Percentiles rank a stretch among this genome's conserved stretches.
These are phyloP conservation scores for Rhadina sibilatrix DNA, from an alignment of 2,113 vertebrate species.

Conservation along the genomic window DNA sequence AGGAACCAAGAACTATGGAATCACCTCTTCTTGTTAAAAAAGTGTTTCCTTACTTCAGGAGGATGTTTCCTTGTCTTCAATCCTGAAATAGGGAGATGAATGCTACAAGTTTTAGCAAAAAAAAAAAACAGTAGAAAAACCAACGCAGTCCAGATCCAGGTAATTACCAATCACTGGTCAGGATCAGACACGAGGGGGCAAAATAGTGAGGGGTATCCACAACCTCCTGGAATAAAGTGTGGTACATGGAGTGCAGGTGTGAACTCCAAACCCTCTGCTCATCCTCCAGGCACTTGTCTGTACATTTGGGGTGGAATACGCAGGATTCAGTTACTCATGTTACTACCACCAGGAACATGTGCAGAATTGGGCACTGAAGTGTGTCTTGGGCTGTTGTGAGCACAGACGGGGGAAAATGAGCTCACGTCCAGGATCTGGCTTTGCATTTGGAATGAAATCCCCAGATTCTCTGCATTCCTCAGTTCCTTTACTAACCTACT, in stretches of 20 bases:
- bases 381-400: neutral
- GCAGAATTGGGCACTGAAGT: neutral
- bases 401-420: neutral
- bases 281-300: neutral
- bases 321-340: fast-evolving
- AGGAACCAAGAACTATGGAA: neutral
- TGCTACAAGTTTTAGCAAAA: neutral
- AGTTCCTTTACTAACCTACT: neutral
- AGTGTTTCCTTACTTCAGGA: neutral
- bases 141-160: neutral
- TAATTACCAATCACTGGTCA: neutral
- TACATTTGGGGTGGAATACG: neutral
- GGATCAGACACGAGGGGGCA: neutral
- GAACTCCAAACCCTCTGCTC: neutral
- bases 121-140: neutral
- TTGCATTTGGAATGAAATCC: neutral
- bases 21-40: neutral
- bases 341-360: neutral
- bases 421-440: neutral
- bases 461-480: neutral
- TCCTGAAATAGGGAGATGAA: neutral
- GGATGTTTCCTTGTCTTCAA: neutral
- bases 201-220: neutral
- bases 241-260: neutral
- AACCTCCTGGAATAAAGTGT: neutral